phyloP scores from a whole-genome alignment of 2,797 vertebrate species.

The Heterohyrax brucei region DNA sequence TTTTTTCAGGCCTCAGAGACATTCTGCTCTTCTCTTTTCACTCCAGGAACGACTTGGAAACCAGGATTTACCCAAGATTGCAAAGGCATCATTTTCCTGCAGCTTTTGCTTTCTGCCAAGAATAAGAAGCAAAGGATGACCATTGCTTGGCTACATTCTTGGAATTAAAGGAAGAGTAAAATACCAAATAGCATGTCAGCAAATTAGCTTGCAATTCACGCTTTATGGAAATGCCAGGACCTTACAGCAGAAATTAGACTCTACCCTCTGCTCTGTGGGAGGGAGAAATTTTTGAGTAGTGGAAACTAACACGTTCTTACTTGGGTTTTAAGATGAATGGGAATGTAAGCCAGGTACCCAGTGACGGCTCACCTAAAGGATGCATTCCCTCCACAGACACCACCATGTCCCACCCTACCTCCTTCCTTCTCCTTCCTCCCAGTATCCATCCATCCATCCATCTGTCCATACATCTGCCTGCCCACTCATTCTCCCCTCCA shows the following conservation, averaged over 20 bases:
- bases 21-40: no score
- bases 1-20: no score
- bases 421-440: neutral
- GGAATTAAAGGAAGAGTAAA: constrained; percentile 2
- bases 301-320: neutral
- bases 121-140: neutral
- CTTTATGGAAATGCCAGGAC: neutral
- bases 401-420: neutral
- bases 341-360: neutral
- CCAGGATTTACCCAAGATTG: neutral
- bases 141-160: neutral
- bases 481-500: no score
- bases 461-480: no score
- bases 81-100: neutral
- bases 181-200: constrained; percentile 1
- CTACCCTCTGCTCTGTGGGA: neutral
- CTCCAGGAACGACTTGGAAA: neutral
- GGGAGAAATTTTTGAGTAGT: neutral
- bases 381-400: neutral
- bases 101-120: neutral
- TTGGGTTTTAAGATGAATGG: neutral
- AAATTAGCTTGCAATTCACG: neutral
- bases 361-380: neutral
- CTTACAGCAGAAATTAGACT: constrained; percentile 12
- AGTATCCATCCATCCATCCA: neutral